Evolutionary conservation across 2,113 vertebrate species (phyloP).

Genomic region (Apodemus speciosus): DNA sequence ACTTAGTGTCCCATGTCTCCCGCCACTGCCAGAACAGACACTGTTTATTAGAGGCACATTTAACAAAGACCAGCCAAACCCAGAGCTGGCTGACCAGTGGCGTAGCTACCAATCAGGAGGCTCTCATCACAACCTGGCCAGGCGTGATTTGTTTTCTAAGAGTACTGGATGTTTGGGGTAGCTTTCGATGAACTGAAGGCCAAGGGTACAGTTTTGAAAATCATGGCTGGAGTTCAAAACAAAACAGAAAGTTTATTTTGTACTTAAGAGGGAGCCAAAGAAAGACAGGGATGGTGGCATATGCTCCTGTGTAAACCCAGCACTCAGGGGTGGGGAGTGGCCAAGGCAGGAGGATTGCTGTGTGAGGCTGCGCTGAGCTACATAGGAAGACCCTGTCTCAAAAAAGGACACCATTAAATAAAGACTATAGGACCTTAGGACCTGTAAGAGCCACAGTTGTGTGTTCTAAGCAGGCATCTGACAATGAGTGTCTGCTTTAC

Average conservation of each 20-base stretch:
- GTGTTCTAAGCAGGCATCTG: background rate
- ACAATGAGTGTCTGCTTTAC: background rate
- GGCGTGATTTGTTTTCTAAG: background rate
- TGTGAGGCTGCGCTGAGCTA: background rate
- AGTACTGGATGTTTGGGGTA: background rate
- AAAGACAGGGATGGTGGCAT: too few species aligned
- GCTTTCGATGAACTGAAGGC: background rate
- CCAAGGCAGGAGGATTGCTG: background rate
- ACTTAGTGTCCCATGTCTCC: slow-evolving; percentile 38
- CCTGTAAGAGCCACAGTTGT: background rate
- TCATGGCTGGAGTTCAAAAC: background rate
- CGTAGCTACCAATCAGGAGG: background rate
- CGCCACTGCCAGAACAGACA: slow-evolving; percentile 57
- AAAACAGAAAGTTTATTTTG: slow-evolving; percentile 34
- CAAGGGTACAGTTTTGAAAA: background rate
- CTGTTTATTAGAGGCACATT: slow-evolving; percentile 67
- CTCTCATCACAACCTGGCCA: background rate
- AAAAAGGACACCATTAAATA: slow-evolving; percentile 5
- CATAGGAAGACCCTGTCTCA: background rate
- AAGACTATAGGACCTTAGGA: background rate
- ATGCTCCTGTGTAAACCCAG: background rate
- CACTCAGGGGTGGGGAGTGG: background rate
- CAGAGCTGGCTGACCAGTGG: background rate
- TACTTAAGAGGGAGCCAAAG: slow-evolving; percentile 5
- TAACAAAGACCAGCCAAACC: slow-evolving; percentile 19